Evolutionary conservation across 2,113 vertebrate genomes (phyloP), one percentile per base, ranked within the genome.

Genomic region (Terrapene triunguis): DNA sequence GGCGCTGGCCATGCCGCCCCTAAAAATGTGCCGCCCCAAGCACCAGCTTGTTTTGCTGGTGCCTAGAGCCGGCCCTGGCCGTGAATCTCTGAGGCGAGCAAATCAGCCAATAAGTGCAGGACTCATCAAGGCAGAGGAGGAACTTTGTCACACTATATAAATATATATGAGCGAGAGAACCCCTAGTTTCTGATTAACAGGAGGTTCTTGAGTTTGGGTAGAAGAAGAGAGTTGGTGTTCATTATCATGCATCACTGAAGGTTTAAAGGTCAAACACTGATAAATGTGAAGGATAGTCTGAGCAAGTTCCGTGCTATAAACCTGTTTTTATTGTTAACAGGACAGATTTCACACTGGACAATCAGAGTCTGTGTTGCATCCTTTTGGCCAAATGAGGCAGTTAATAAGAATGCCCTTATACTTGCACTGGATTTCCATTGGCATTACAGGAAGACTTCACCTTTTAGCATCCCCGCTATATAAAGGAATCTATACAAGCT

Each of bases 401-500:
- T 8, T 76, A 76, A 13, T 76, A 72, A 72, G n/a, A 35, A 21
- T 72, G n/a, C 10, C 16, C 19, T 72, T 72, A 38, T 72, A 47
- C 11, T 44, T 6, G 42, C 4, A 14, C 12, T 27, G 6, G 81
- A 89, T 87, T 32, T 85, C 51, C 74, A 76, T 24, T 0, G 0
- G 74, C 22, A 32, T 27, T 89, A 86, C 82, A 86, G 85, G 82
- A 72, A 74, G 55, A 42, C 88, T 79, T 85, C 89, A 88, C 82
- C 25, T n/a, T 69, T 69, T 2, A 82, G 88, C 84, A 88, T 72
- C 85, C n/a, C 81, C 27, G 50, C 88, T 69, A 6, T 69, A 72
- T 53, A 54, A 48, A 91, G 55, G 11, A 27, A 54, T 84, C 78
- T 88, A 82, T 53, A 87, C 79, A 80, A 82, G 0, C 0, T 85